Percentiles rank a stretch among this genome's conserved stretches.
phyloP scores from a whole-genome alignment of 2,797 vertebrate genomes.

The Picus viridis region DNA sequence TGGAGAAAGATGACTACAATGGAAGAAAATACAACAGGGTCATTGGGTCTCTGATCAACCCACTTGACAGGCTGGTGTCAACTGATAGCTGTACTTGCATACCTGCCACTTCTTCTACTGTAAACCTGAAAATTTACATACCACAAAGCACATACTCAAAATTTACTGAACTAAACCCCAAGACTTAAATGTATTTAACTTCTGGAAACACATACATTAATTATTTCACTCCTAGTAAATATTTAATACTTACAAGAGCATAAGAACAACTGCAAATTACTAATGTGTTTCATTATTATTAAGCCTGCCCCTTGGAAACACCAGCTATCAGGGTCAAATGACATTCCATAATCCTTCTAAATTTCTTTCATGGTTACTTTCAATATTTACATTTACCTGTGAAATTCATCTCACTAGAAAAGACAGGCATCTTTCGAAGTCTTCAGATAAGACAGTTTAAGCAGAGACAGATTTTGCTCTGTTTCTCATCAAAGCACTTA shows the following conservation, averaged over 20 bases:
- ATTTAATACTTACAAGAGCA: background rate
- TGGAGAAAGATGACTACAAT: background rate
- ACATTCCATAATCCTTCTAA: slow-evolving; percentile 61
- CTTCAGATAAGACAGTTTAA: slow-evolving; percentile 49
- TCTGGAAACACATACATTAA: slow-evolving; percentile 13
- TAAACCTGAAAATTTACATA: background rate
- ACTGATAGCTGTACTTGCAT: background rate
- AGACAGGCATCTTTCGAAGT: slow-evolving; percentile 61
- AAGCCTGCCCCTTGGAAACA: slow-evolving; percentile 28
- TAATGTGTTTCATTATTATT: slow-evolving; percentile 39
- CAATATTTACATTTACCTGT: slow-evolving; percentile 54
- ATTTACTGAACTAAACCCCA: background rate
- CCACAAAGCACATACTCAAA: background rate
- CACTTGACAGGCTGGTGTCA: background rate
- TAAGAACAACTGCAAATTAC: background rate
- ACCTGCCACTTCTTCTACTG: background rate
- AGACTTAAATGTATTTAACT: slow-evolving; percentile 1
- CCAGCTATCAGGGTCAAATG: slow-evolving; percentile 38
- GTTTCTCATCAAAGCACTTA: slow-evolving; percentile 46
- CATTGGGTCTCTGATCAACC: background rate
- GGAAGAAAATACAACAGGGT: background rate
- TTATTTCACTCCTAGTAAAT: background rate
- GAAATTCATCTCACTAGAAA: slow-evolving; percentile 60
- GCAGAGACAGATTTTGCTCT: background rate
- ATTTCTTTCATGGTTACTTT: slow-evolving; percentile 32